Base-by-base conservation (phyloP, 2,113 vertebrate genomes). In the Ceyx cyanopectus region DNA sequence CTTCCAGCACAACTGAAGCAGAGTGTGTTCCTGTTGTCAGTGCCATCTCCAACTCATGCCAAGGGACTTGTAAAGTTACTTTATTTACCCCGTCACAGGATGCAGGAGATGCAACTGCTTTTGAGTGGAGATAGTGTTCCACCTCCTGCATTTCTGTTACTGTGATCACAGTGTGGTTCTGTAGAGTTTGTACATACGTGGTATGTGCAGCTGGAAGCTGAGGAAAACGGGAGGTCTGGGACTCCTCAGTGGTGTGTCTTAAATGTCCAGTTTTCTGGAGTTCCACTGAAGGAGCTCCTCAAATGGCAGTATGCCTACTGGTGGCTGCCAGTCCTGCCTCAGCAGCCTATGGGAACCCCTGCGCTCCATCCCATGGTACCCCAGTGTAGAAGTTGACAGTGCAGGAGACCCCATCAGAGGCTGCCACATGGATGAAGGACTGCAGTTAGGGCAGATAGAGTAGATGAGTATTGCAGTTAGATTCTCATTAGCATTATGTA, bases 311-410 rank as follows among this genome's bases (percentile, higher is more conserved):
- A 75, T 24, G 23, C 14, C 37, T 45, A 2, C 27, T 0, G 5
- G 10, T 15, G 27, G 41, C 43, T 73, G 70, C 57, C 51, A 13
- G 37, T 24, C 53, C 22, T 37, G 43, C 53, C 37, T 19, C 21
- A 54, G 5, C 12, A 17, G 24, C 15, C 1, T 1, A 0, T 16
- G 1, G 1, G 6, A 21, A 29, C n/a, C 45, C 72, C 27, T 9
- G 3, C 1, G 1, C 34, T 22, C 62, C 26, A 1, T 46, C 51
- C 19, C 1, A 0, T 4, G 22, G 27, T 26, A 6, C 14, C 24
- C 8, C 17, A 10, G n/a, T 9, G 5, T 2, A 43, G 65, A 63
- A 50, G 72, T 68, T 30, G 56, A 14, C 7, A 2, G 4, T 3
- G 51, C 56, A 32, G 50, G 26, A 32, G 41, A 34, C 19, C 12